These are phyloP conservation scores for Phylloscopus whistleri DNA, from an alignment of 2,113 vertebrate genomes.

Conservation along the genomic window DNA sequence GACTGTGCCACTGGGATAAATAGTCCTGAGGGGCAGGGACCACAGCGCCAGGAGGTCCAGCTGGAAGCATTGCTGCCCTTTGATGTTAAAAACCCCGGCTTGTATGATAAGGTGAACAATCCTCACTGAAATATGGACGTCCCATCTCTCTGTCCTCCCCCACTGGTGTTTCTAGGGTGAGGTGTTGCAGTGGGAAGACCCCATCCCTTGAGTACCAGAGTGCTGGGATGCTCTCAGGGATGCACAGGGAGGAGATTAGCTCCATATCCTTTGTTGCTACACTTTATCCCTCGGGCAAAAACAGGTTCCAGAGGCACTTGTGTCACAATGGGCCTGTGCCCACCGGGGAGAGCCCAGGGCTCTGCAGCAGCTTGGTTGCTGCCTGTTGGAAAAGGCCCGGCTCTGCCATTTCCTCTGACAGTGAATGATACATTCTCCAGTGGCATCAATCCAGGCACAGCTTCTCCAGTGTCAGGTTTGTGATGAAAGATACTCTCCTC, in stretches of 20 bases:
- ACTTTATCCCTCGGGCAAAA: fast-evolving
- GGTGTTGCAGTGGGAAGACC: not conserved
- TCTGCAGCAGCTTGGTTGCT: fast-evolving
- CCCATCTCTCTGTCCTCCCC: not conserved
- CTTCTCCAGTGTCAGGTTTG: not conserved
- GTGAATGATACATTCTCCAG: not conserved
- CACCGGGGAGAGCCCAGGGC: not conserved
- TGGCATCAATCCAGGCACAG: fast-evolving
- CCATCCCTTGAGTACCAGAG: not conserved
- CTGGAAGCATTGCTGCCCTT: not conserved
- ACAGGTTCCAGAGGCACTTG: fast-evolving
- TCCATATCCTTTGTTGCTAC: not conserved
- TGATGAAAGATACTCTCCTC: not conserved
- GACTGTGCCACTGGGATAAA: fast-evolving
- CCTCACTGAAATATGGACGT: fast-evolving
- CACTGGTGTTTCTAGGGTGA: not conserved
- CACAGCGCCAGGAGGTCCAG: not conserved
- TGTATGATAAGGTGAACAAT: not conserved
- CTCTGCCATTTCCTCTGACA: not conserved
- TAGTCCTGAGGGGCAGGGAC: not conserved
- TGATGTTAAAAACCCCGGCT: fast-evolving
- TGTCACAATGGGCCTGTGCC: not conserved
- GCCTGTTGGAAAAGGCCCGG: not conserved
- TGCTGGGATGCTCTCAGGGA: not conserved
- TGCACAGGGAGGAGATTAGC: not conserved